A percentile compares a stretch with the other conserved stretches of the same genome.
phyloP scores from a whole-genome alignment of 2,888 invertebrate genomes.

The Anarsia innoxiella region DNA sequence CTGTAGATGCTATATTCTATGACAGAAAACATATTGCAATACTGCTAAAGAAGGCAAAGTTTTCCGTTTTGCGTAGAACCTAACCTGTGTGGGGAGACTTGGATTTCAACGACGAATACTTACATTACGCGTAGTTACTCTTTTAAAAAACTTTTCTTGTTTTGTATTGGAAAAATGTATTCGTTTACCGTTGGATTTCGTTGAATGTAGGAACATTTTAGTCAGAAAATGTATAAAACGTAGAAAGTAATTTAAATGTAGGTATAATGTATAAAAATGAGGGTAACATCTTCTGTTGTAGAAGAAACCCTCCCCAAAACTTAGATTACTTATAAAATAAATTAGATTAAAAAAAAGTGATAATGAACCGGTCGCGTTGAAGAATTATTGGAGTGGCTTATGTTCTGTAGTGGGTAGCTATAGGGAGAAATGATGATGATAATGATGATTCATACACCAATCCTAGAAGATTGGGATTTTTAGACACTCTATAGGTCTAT shows the following conservation, averaged over 20 bases:
- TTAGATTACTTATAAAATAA: too few relatives aligned
- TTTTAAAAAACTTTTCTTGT: background rate
- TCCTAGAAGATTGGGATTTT: too few relatives aligned
- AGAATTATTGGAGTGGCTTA: too few relatives aligned
- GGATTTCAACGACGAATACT: background rate
- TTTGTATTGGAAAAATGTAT: background rate
- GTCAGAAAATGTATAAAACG: background rate
- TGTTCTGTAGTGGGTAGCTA: too few relatives aligned
- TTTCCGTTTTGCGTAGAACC: slow-evolving; percentile 40
- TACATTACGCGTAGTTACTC: background rate
- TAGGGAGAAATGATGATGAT: too few relatives aligned
- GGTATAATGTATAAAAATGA: too few relatives aligned
- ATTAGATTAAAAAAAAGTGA: too few relatives aligned
- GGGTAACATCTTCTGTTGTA: too few relatives aligned
- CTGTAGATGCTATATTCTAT: slow-evolving; percentile 25
- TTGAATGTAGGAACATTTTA: background rate
- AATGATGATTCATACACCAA: too few relatives aligned
- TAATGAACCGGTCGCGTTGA: too few relatives aligned
- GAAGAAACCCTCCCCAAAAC: too few relatives aligned
- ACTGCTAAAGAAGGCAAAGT: slow-evolving; percentile 54
- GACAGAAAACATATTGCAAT: slow-evolving; percentile 47
- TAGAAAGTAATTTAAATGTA: background rate
- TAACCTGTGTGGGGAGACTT: background rate
- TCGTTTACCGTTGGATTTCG: background rate
- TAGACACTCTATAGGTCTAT: too few relatives aligned